A percentile compares a stretch with the other conserved stretches of the same genome.
phyloP scores from a whole-genome alignment of 2,113 vertebrate species.

The Gavia stellata region DNA sequence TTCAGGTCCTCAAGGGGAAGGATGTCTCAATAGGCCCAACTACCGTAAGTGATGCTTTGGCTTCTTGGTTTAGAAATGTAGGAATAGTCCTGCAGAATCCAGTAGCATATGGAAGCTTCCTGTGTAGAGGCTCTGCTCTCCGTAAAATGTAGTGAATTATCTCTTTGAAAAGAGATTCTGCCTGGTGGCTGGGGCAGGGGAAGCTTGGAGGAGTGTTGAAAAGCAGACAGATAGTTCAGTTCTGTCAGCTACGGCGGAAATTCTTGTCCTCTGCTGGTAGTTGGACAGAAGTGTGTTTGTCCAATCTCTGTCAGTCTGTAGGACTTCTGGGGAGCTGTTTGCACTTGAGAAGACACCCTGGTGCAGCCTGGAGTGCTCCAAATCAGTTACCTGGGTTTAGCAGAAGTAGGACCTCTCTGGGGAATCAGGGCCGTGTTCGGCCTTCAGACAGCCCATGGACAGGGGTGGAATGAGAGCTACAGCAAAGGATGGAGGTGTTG shows the following conservation, averaged over 20 bases:
- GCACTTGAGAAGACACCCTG: neutral
- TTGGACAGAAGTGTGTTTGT: neutral
- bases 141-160: neutral
- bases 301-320: neutral
- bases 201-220: neutral
- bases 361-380: neutral
- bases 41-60: conserved; percentile 74
- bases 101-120: neutral
- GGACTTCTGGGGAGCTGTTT: neutral
- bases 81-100: neutral
- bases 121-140: neutral
- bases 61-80: neutral
- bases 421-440: neutral
- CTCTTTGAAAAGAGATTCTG: neutral
- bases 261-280: neutral
- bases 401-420: neutral
- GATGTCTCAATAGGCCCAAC: conserved; percentile 76
- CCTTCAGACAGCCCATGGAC: neutral
- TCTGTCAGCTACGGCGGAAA: neutral
- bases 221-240: neutral
- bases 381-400: neutral
- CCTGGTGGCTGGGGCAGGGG: neutral
- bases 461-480: neutral
- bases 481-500: neutral
- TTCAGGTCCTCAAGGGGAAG: conserved; percentile 84